A percentile compares a stretch with the other conserved stretches of the same genome.
These are phyloP conservation scores for Epinotia bilunana DNA, from an alignment of 2,888 invertebrate species.

Conservation along the genomic window DNA sequence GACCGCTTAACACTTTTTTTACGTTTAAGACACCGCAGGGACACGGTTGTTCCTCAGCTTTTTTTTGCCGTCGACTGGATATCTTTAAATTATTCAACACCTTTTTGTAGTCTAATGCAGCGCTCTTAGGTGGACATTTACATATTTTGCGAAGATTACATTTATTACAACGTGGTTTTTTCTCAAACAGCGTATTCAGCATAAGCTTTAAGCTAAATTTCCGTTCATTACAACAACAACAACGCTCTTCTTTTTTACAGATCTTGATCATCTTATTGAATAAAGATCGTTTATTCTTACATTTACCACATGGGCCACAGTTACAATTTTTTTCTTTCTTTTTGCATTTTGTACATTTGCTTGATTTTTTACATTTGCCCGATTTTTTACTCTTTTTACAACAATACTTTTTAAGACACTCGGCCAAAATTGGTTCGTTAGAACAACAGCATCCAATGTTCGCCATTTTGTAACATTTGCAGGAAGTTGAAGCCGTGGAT, in stretches of 20 bases:
- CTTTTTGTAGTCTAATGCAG: not conserved
- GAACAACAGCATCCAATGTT: slow-evolving; percentile 15
- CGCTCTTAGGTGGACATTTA: not conserved
- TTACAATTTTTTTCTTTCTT: not conserved
- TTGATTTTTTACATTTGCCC: not conserved
- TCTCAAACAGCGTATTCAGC: not conserved
- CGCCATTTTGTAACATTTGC: not conserved
- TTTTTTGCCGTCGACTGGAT: not conserved
- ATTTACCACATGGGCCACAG: not conserved
- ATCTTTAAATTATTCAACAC: not conserved
- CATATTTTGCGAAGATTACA: not conserved
- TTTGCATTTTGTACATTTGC: not conserved
- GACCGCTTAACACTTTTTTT: not conserved
- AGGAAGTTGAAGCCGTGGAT: not conserved
- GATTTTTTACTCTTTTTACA: too few species aligned
- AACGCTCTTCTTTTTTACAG: not conserved
- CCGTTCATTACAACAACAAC: not conserved
- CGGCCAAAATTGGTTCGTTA: not conserved
- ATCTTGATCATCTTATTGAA: not conserved
- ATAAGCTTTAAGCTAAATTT: not conserved
- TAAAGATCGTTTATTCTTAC: not conserved
- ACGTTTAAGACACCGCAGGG: not conserved
- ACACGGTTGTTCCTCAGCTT: slow-evolving; percentile 2
- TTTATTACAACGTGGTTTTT: not conserved
- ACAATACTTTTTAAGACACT: not conserved